phyloP scores from a whole-genome alignment of 92 coral and sea anemone genomes.

The Pocillopora grandis region DNA sequence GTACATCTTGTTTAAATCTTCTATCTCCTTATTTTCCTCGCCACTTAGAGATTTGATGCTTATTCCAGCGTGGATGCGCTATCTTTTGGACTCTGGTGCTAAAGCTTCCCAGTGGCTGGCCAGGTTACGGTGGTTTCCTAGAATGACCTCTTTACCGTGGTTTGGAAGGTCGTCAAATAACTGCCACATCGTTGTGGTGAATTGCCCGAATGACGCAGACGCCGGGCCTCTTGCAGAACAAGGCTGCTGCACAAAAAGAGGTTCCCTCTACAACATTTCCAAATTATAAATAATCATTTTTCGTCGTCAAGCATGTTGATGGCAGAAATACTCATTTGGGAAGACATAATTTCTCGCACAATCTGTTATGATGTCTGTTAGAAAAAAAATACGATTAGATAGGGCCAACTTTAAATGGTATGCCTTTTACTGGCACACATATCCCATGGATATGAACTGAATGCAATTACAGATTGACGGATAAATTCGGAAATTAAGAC shows the following conservation, averaged over 20 bases:
- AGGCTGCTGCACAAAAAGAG: conserved; percentile 68
- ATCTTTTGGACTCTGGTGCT: conserved; percentile 51
- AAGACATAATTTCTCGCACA: too few relatives aligned
- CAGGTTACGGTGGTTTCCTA: conserved; percentile 56
- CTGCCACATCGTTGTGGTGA: conserved; percentile 36
- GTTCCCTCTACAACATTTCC: conserved; percentile 58
- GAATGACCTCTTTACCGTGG: conserved; percentile 47
- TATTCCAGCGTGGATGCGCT: conserved; percentile 60
- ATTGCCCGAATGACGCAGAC: conserved; percentile 40
- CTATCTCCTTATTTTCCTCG: conserved; percentile 10
- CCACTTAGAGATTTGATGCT: neutral
- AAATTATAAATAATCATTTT: conserved; percentile 47
- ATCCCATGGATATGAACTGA: too few relatives aligned
- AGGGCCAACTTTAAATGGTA: too few relatives aligned
- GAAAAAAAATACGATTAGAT: too few relatives aligned
- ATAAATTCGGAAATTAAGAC: too few relatives aligned
- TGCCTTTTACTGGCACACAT: too few relatives aligned
- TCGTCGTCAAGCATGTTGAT: conserved; percentile 46
- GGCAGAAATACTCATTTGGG: neutral
- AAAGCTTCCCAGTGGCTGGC: conserved; percentile 52
- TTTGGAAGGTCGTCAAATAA: conserved; percentile 62
- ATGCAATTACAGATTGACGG: too few relatives aligned
- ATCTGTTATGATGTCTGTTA: too few relatives aligned
- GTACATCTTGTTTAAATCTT: conserved; percentile 9
- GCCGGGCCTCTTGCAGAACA: conserved; percentile 39